Conservation (phyloP, 2,113 vertebrate species). For the Toxotes jaculatrix region DNA sequence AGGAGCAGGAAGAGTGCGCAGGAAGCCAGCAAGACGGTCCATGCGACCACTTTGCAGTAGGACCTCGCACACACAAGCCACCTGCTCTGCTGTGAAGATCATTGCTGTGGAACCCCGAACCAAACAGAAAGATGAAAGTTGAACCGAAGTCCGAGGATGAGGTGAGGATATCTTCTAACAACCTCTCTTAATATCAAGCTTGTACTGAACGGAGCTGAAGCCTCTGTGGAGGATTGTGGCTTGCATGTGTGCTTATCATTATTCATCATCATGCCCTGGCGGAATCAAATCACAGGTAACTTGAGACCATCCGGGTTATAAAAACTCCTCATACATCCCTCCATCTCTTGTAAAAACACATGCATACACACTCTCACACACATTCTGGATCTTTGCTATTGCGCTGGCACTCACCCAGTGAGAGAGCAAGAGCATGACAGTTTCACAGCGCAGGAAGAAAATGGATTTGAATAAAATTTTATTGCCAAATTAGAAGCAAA, state of each 20-base stretch:
- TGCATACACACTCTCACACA: conserved; percentile 39
- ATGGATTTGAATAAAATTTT: conserved; percentile 80
- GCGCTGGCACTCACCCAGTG: conserved; percentile 27
- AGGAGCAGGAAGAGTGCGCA: conserved; percentile 69
- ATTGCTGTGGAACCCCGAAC: conserved; percentile 38
- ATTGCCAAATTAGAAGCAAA: conserved; percentile 77
- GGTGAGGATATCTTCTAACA: neutral
- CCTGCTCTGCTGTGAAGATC: conserved; percentile 82
- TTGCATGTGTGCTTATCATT: conserved; percentile 29
- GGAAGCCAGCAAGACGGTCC: conserved; percentile 78
- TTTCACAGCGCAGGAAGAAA: conserved; percentile 16
- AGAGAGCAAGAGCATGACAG: neutral
- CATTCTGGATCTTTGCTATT: conserved; percentile 30
- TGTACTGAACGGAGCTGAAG: neutral
- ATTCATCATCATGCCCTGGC: conserved; percentile 60
- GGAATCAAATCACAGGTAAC: conserved; percentile 70
- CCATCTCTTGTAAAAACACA: conserved; percentile 58
- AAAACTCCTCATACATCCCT: conserved; percentile 66
- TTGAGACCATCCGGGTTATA: conserved; percentile 76
- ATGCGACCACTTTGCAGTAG: conserved; percentile 56
- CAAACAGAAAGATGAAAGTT: neutral
- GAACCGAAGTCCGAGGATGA: neutral
- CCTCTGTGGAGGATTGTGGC: conserved; percentile 16
- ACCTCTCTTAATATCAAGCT: neutral
- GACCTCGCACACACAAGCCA: conserved; percentile 76